These are phyloP conservation scores for Athene cunicularia DNA, from an alignment of 2,113 vertebrate species.

Conservation along the genomic window DNA sequence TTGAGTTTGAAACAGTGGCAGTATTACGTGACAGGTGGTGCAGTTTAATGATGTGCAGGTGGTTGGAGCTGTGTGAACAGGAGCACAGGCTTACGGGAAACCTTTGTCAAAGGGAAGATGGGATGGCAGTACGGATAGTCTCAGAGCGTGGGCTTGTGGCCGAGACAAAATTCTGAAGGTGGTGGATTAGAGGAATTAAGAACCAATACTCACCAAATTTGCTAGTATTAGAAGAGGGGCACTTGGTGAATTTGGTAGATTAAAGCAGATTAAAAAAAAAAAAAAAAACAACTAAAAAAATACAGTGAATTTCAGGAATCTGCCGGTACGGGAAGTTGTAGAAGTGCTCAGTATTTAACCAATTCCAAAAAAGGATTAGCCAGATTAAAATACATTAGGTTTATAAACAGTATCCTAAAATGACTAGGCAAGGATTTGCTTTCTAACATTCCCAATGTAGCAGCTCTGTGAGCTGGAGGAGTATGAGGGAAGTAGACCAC, in stretches of 20 bases:
- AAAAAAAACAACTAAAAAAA: neutral
- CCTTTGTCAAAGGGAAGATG: fast-evolving
- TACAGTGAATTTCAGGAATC: neutral
- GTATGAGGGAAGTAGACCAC: neutral
- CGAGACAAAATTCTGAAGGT: neutral
- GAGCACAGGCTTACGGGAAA: fast-evolving
- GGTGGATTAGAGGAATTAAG: neutral
- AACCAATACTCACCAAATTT: too few relatives aligned
- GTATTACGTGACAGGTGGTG: fast-evolving
- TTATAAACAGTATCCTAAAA: neutral
- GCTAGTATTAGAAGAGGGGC: neutral
- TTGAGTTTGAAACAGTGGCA: neutral
- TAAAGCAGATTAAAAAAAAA: too few relatives aligned
- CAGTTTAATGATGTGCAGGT: neutral
- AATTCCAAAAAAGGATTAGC: neutral
- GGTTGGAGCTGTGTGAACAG: neutral
- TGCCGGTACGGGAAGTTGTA: neutral
- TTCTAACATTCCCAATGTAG: neutral
- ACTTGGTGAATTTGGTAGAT: neutral
- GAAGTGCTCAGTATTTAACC: neutral
- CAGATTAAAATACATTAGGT: neutral
- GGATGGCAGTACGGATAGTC: too few relatives aligned
- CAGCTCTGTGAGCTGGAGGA: neutral
- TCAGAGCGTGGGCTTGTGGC: too few relatives aligned
- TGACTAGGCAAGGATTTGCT: neutral